Conservation (phyloP, 1,140 invertebrate genomes). For the Caenorhabditis tropicalis region DNA sequence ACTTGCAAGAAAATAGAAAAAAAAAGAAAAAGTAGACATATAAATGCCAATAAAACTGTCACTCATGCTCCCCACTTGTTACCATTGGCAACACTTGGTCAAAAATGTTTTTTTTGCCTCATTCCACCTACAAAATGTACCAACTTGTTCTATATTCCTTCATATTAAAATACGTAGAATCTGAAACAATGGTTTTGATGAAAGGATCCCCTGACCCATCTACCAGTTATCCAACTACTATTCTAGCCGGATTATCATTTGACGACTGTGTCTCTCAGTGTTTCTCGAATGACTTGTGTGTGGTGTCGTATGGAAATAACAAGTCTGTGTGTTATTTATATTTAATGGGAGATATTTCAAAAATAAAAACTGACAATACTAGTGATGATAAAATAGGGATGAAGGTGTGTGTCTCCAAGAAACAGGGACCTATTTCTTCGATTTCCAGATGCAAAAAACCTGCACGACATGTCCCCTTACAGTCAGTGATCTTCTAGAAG, state of each 20-base stretch:
- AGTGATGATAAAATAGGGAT: neutral
- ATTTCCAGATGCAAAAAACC: no score
- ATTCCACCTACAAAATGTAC: no score
- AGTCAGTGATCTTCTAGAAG: no score
- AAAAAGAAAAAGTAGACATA: neutral
- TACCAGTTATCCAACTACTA: neutral
- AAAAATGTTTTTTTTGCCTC: neutral
- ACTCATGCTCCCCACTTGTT: no score
- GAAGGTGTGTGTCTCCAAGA: neutral
- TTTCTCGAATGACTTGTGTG: neutral
- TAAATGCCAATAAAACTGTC: no score
- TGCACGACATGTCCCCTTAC: no score
- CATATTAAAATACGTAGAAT: neutral
- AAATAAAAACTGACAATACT: neutral
- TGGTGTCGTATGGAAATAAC: neutral
- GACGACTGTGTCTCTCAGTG: neutral
- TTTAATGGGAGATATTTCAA: neutral
- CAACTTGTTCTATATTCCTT: no score
- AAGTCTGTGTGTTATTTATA: neutral
- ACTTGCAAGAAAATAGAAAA: neutral
- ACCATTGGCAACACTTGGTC: neutral
- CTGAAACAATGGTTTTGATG: neutral
- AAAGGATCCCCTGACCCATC: neutral
- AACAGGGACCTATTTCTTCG: no score
- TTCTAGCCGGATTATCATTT: neutral